These are phyloP conservation scores for Mionectes macconnelli DNA, from an alignment of 2,113 vertebrate species.

Conservation along the genomic window DNA sequence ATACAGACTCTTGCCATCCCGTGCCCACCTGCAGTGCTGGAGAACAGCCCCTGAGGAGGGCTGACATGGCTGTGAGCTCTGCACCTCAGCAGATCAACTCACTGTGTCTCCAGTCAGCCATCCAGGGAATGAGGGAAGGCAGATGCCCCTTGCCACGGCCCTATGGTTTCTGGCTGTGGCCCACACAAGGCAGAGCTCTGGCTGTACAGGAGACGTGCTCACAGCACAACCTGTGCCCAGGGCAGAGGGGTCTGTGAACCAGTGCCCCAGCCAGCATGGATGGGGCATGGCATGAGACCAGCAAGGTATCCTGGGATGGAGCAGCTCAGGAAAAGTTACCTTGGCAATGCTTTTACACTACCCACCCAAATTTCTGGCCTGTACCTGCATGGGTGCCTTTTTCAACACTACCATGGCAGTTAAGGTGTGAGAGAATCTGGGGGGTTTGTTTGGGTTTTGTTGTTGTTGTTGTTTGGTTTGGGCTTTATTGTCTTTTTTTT, in stretches of 20 bases:
- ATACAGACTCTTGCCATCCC: not conserved
- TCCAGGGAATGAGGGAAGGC: not conserved
- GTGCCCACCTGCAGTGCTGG: fast-evolving
- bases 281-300: not conserved
- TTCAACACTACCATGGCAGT: fast-evolving
- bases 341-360: not conserved
- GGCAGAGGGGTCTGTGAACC: not conserved
- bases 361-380: not conserved
- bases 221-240: not conserved
- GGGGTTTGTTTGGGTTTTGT: not conserved
- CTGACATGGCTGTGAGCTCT: not conserved
- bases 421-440: not conserved
- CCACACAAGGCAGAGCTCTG: not conserved
- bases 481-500: not conserved
- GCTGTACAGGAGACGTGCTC: not conserved
- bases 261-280: fast-evolving
- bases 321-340: not conserved
- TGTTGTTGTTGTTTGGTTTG: too few relatives aligned
- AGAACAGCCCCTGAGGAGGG: not conserved
- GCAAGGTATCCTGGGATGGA: fast-evolving
- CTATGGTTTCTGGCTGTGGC: not conserved
- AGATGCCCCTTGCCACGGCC: not conserved
- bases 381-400: not conserved
- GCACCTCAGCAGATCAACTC: not conserved
- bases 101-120: not conserved